Conservation (phyloP, 2,888 invertebrate genomes). For the Stegophylla sp. region DNA sequence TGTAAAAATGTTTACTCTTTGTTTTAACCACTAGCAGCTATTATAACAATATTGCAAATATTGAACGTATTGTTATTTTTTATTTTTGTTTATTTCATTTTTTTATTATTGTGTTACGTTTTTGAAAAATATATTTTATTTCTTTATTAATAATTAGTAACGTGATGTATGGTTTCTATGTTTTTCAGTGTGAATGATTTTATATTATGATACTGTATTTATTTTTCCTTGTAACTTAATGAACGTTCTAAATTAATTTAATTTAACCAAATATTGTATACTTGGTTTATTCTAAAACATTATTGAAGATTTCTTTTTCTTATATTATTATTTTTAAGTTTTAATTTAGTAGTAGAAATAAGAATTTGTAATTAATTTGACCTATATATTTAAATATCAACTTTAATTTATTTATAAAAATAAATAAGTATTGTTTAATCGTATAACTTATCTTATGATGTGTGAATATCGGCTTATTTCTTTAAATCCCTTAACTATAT, state of each 20-base stretch:
- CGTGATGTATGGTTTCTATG: neutral
- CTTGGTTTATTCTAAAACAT: neutral
- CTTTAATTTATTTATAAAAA: neutral
- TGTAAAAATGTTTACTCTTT: neutral
- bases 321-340: conserved; percentile 26
- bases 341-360: conserved; percentile 13
- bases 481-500: too few species aligned
- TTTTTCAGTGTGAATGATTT: neutral
- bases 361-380: neutral
- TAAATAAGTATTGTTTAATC: too few species aligned
- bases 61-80: conserved; percentile 31
- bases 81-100: neutral
- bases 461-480: too few species aligned
- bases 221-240: neutral
- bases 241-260: neutral
- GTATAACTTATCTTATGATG: too few species aligned
- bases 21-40: neutral
- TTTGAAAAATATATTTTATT: conserved; percentile 44
- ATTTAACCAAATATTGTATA: neutral
- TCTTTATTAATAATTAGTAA: neutral
- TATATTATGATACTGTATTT: neutral
- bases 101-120: conserved; percentile 20
- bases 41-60: neutral
- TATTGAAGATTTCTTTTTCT: neutral
- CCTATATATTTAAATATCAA: neutral